A percentile compares a stretch with the other conserved stretches of the same genome.
Conservation (phyloP, 2,113 vertebrate genomes). For the Paracanthobrama guichenoti region DNA sequence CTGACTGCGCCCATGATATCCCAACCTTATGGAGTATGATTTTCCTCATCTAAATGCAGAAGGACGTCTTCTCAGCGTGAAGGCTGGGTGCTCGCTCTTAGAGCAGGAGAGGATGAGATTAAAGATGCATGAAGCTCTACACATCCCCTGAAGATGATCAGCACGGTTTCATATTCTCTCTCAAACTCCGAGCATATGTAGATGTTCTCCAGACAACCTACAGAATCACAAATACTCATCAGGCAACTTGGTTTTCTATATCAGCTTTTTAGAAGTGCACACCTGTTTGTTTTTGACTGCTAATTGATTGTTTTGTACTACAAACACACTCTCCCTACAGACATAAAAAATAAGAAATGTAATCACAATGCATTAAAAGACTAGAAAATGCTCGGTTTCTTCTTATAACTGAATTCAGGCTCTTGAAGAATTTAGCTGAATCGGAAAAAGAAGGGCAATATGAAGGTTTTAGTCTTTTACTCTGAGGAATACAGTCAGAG, state of each 20-base stretch:
- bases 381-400: neutral
- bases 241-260: neutral
- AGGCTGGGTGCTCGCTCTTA: slow-evolving; percentile 9
- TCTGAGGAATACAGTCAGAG: neutral
- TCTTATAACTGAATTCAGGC: neutral
- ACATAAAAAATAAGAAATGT: neutral
- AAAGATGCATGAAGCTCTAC: slow-evolving; percentile 41
- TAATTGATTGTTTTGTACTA: slow-evolving; percentile 13
- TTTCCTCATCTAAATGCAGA: slow-evolving; percentile 37
- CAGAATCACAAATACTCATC: neutral
- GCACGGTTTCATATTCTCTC: slow-evolving; percentile 21
- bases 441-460: too few relatives aligned
- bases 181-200: neutral
- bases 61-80: slow-evolving; percentile 32
- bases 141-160: slow-evolving; percentile 24
- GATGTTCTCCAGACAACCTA: slow-evolving; percentile 2
- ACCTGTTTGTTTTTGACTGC: slow-evolving; percentile 23
- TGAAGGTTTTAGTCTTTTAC: neutral
- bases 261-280: slow-evolving; percentile 24
- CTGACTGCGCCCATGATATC: slow-evolving; percentile 12
- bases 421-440: neutral
- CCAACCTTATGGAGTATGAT: slow-evolving; percentile 21
- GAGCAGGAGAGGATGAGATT: slow-evolving; percentile 27
- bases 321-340: neutral
- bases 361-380: neutral